These are phyloP conservation scores for Epinotia bilunana DNA, from an alignment of 2,888 invertebrate genomes.

Conservation along the genomic window DNA sequence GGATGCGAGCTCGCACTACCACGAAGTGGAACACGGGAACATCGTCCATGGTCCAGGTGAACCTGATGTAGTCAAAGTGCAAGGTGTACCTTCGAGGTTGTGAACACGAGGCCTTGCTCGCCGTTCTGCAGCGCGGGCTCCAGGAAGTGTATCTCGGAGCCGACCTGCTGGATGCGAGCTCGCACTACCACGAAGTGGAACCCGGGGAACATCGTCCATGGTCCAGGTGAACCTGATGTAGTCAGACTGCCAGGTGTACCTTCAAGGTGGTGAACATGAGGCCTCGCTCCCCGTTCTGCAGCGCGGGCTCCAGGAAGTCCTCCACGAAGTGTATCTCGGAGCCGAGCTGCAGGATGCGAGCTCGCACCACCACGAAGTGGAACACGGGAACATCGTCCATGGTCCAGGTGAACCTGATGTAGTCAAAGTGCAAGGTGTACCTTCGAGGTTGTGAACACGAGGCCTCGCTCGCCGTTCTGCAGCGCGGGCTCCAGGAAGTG, in stretches of 20 bases:
- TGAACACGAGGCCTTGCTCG: too few species aligned
- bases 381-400: constrained; percentile 95
- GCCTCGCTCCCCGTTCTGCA: constrained; percentile 91
- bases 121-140: constrained; percentile 90
- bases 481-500: too few species aligned
- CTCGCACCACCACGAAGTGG: constrained; percentile 92
- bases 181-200: constrained; percentile 93
- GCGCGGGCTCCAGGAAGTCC: constrained; percentile 90
- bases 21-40: constrained; percentile 93
- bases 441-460: too few species aligned
- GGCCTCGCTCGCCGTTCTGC: constrained; percentile 79
- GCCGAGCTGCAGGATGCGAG: constrained; percentile 91
- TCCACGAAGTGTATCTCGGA: constrained; percentile 93
- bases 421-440: too few species aligned
- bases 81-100: too few species aligned
- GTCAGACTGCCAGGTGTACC: constrained; percentile 63
- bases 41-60: constrained; percentile 92
- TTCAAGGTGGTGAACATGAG: constrained; percentile 94
- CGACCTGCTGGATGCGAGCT: constrained; percentile 91
- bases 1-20: constrained; percentile 90
- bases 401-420: constrained; percentile 80
- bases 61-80: too few species aligned
- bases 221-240: constrained; percentile 80
- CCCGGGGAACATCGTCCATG: constrained; percentile 94
- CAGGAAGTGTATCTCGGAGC: constrained; percentile 91